phyloP scores from a whole-genome alignment of 2,888 invertebrate species.

The Harmothoe impar region DNA sequence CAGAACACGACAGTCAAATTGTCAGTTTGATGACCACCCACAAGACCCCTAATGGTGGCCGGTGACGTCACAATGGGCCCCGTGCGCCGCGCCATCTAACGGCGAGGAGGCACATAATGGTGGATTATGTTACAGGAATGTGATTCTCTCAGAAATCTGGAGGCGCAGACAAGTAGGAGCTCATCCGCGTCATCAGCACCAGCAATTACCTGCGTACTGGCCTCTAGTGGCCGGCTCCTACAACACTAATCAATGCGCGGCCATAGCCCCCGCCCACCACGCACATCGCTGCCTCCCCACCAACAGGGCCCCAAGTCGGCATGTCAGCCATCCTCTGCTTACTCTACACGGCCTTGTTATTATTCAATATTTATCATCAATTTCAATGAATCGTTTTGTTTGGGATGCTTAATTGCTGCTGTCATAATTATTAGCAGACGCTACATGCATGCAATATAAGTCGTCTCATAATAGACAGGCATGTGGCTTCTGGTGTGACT shows the following conservation, averaged over 20 bases:
- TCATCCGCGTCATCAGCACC: constrained; percentile 16
- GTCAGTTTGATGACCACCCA: neutral
- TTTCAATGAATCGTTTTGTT: too few species aligned
- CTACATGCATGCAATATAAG: too few species aligned
- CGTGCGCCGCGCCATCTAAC: neutral
- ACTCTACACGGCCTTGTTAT: too few species aligned
- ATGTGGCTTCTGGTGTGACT: too few species aligned
- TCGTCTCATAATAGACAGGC: too few species aligned
- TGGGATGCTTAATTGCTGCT: too few species aligned
- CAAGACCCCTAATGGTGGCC: neutral
- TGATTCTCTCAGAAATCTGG: neutral
- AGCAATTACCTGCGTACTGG: neutral
- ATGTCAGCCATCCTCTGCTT: too few species aligned
- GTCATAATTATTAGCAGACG: too few species aligned
- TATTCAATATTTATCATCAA: too few species aligned
- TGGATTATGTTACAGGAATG: neutral
- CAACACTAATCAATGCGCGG: neutral
- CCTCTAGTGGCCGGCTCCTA: constrained; percentile 10
- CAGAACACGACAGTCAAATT: neutral
- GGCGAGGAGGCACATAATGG: neutral
- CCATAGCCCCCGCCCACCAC: neutral
- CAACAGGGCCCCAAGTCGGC: too few species aligned
- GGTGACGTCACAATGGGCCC: neutral
- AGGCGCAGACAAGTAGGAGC: neutral
- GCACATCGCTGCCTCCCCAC: neutral